These are phyloP conservation scores for Ramphastos sulfuratus DNA, from an alignment of 2,113 vertebrate genomes.

Conservation along the genomic window DNA sequence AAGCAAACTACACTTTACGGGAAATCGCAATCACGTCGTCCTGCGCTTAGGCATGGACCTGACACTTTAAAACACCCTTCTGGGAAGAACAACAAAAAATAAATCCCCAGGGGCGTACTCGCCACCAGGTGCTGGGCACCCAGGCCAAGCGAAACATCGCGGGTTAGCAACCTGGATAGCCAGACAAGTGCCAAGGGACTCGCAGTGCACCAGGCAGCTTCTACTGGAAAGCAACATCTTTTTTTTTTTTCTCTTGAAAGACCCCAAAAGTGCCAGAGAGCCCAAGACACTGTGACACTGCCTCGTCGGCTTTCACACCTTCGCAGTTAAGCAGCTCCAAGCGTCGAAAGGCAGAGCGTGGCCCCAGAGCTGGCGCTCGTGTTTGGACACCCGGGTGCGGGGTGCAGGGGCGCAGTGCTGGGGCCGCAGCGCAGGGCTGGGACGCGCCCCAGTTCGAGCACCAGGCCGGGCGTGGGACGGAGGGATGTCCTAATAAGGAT, in stretches of 20 bases:
- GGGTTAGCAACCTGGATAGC: rapidly evolving
- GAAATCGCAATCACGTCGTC: rapidly evolving
- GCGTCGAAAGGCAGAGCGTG: rapidly evolving
- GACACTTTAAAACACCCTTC: neutral
- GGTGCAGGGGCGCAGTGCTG: neutral
- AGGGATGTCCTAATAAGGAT: slow-evolving; percentile 12
- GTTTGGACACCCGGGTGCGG: neutral
- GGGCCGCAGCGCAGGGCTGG: neutral
- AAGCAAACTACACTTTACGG: neutral
- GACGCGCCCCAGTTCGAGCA: neutral
- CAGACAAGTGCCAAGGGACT: rapidly evolving
- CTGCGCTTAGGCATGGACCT: neutral
- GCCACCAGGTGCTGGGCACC: neutral
- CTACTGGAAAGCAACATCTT: neutral
- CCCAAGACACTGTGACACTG: rapidly evolving
- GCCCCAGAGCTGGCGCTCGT: neutral
- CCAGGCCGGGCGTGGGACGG: neutral
- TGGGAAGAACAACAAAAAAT: neutral
- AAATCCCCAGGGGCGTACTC: neutral
- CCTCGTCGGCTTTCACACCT: neutral
- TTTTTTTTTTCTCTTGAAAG: neutral
- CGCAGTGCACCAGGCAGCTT: neutral
- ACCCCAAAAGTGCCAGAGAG: neutral
- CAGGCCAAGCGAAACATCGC: rapidly evolving
- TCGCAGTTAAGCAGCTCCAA: rapidly evolving